Base-by-base conservation (phyloP, 2,888 invertebrate genomes). In the Tetanocera ferruginea region DNA sequence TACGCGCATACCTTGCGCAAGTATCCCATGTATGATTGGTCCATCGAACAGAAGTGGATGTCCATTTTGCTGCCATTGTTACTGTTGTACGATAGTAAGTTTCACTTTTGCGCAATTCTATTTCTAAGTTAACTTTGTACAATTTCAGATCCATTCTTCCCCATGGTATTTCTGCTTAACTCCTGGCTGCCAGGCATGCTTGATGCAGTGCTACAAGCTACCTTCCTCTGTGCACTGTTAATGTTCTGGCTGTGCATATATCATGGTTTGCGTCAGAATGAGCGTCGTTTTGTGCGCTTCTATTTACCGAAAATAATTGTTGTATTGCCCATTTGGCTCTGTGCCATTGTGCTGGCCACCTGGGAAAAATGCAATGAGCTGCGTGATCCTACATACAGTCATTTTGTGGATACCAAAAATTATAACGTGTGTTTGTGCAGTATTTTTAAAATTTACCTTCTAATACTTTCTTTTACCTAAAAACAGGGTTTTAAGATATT, bases 31-130 rank as follows among this genome's bases (percentile, higher is more conserved):
- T 93, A 94, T 83, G 97, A 98, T 89, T 99, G 98, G 98, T 97
- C 98, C 72, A 97, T 98, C 85, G 99, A 99, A 90, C 98, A 99
- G 88, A 97, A 96, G 89, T 99, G 98, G 98, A 93, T 98, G 89
- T 95, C 97, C 0, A 90, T 96, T 55, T 91, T 98, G 76, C 91
- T 98, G 83, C 97, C 98, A 0, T 90, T 97, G 31, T 91, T 98
- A 14, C 91, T 98, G 82, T 92, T 98, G 23, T 98, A 97, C 87
- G 95, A 99, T 90, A 97, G 98, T 98, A 91, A 93, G 94, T 82
- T 23, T 23, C 4, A 25, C 19, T 28, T n/a, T 25, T 64, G 8
- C n/a, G 2, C 5, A 4, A 71, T 17, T 60, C 52, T 17, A 52
- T n/a, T 52, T 3, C n/a, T 98, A 91, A 93, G 94, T 82, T 9